Percentiles rank a stretch among this genome's conserved stretches.
Conservation (phyloP, 2,888 invertebrate genomes). For the Mimas tiliae region DNA sequence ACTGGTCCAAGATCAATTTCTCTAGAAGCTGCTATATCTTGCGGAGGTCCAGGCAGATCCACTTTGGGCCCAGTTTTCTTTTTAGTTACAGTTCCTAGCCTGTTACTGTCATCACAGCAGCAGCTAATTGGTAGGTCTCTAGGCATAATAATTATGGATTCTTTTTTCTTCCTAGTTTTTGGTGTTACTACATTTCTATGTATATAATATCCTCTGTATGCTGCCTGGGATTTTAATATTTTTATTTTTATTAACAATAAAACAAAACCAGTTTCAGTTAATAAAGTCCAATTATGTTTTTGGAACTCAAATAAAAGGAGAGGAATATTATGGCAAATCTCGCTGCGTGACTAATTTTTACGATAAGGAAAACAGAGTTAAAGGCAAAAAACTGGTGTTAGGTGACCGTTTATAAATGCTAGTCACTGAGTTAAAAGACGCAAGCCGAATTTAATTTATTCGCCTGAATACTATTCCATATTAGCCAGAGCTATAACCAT, state of each 20-base stretch:
- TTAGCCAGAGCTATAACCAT: no score
- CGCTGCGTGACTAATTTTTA: neutral
- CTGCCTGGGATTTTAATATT: conserved; percentile 58
- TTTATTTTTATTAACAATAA: neutral
- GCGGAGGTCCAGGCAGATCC: conserved; percentile 63
- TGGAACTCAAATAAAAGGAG: no score
- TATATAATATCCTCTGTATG: conserved; percentile 72
- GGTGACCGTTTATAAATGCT: neutral
- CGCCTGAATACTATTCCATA: no score
- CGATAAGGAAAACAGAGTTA: neutral
- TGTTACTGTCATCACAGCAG: no score
- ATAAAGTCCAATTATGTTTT: no score
- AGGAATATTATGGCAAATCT: neutral
- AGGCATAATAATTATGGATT: no score
- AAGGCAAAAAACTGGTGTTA: neutral
- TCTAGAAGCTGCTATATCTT: conserved; percentile 65
- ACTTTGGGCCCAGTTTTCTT: conserved; percentile 54
- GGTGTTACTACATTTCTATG: conserved; percentile 65
- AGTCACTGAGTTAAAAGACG: no score
- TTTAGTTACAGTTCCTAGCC: conserved; percentile 35
- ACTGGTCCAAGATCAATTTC: conserved; percentile 70
- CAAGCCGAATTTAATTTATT: no score
- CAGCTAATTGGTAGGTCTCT: no score
- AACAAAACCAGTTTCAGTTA: no score
- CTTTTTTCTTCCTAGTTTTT: conserved; percentile 40